phyloP scores from a whole-genome alignment of 1,140 invertebrate genomes.

The Neodiprion lecontei region DNA sequence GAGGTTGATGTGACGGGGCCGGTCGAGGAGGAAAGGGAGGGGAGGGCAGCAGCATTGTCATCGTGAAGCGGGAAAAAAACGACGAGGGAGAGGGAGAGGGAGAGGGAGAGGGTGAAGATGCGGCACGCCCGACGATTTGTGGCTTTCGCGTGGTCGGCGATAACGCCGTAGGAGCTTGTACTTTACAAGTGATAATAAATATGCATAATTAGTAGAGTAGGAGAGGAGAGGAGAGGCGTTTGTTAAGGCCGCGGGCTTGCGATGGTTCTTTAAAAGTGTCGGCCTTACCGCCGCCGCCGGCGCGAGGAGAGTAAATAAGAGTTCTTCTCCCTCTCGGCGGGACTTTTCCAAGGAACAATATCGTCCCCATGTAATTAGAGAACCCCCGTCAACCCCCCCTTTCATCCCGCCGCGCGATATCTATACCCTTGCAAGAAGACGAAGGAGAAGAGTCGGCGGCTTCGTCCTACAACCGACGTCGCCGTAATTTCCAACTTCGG shows the following conservation, averaged over 20 bases:
- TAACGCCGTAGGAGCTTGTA: background rate
- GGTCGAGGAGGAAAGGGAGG: background rate
- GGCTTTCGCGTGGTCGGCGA: background rate
- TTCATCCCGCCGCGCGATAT: background rate
- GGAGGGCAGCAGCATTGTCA: background rate
- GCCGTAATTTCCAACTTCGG: too few species aligned
- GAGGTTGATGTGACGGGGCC: background rate
- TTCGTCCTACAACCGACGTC: too few species aligned
- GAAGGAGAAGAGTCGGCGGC: too few species aligned
- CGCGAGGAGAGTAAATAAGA: background rate
- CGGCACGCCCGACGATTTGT: background rate
- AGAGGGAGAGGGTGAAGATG: background rate
- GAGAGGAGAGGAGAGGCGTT: background rate
- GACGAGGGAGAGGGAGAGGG: background rate
- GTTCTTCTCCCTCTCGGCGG: background rate
- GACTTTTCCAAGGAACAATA: background rate
- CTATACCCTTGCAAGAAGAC: background rate
- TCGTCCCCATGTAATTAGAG: constrained; percentile 4
- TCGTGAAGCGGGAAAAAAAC: background rate
- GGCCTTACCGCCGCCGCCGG: background rate
- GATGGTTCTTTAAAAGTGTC: background rate
- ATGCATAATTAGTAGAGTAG: background rate
- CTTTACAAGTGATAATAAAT: constrained; percentile 2
- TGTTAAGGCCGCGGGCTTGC: background rate
- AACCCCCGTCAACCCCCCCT: background rate